Conservation (phyloP, 2,888 invertebrate genomes). For the Diarsia mendica region DNA sequence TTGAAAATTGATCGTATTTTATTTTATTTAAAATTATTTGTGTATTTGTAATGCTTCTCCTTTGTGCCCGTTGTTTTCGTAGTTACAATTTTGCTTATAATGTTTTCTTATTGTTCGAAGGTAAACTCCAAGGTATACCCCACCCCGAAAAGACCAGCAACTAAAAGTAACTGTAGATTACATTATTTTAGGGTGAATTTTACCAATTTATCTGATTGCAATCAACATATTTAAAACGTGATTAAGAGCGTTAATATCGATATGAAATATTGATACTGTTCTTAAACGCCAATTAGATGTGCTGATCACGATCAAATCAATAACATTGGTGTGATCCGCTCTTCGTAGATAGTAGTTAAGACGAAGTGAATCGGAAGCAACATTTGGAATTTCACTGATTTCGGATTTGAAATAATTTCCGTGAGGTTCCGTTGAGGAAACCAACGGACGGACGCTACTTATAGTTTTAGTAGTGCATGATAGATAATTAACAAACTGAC, state of each 20-base stretch:
- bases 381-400: no score
- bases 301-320: background rate
- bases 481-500: background rate
- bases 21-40: background rate
- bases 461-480: constrained; percentile 13
- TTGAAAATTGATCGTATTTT: constrained; percentile 33
- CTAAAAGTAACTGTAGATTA: constrained; percentile 49
- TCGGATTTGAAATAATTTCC: no score
- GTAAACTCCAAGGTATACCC: constrained; percentile 57
- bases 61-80: constrained; percentile 44
- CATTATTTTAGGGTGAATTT: constrained; percentile 23
- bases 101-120: constrained; percentile 56
- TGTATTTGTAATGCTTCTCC: constrained; percentile 51
- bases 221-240: background rate
- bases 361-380: constrained; percentile 14
- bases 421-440: background rate
- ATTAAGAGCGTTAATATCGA: background rate
- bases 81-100: constrained; percentile 42
- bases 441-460: background rate
- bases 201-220: background rate
- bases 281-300: background rate
- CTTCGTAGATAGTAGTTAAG: constrained; percentile 25
- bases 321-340: background rate
- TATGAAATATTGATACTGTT: background rate
- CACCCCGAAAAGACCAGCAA: constrained; percentile 52